Base-by-base conservation (phyloP, 2,113 vertebrate genomes). In the Ranitomeya imitator region DNA sequence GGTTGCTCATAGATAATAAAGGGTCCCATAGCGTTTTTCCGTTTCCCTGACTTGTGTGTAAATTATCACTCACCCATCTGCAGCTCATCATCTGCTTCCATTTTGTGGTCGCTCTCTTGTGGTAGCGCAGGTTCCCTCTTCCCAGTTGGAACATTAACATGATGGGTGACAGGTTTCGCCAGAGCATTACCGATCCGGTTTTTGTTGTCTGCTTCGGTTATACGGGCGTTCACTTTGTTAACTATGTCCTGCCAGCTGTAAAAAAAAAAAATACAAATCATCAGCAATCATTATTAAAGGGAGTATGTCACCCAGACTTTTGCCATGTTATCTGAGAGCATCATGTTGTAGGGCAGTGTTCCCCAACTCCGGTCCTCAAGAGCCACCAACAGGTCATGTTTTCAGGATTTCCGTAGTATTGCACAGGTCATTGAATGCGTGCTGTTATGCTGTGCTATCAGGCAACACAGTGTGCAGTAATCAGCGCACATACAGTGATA, bases 231-330 rank as follows among this genome's bases (percentile, higher is more conserved):
- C 85, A 88, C 91, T 73, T 92, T 90, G 76, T 90, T 90, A 0
- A 92, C 90, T 0, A 93, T 88, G 13, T 91, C 92, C 57, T 93
- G 92, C 93, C 92, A 93, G 60, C 92, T 93, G 87, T 52, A 86
- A 0, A 65, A 18, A 45, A 19, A 26, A 54, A 57, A 60, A 54
- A 85, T 9, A 23, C 5, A 54, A 79, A 79, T 7, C 8, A 63
- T 19, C 5, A 65, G 19, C 21, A n/a, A 21, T 76, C 0, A 15
- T 10, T 13, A 13, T 57, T 57, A 57, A 57, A 57, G 55, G 12
- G 6, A 11, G 8, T 11, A 1, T 57, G 9, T 13, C 55, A 57
- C 8, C 55, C 12, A 7, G 12, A 57, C 4, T 45, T 45, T 45
- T 45, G 37, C 37, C 5, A 3, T 45, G 37, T 5, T 45, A 45